A percentile compares a stretch with the other conserved stretches of the same genome.
Conservation (phyloP, 2,888 invertebrate species). For the Abrostola tripartita region DNA sequence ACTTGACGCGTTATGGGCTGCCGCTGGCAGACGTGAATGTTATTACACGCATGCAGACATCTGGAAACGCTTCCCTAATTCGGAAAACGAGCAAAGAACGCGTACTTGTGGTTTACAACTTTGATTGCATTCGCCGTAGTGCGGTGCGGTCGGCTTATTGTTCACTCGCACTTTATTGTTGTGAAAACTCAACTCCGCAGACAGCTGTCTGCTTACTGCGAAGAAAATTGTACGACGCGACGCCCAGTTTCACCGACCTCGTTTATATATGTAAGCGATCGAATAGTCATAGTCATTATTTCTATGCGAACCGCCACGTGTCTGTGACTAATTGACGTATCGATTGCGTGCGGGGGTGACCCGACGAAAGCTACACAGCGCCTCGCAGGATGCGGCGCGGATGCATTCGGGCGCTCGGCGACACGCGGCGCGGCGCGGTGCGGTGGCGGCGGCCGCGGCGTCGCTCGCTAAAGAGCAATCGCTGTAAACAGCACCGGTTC, state of each 20-base stretch:
- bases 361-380: conserved; percentile 20
- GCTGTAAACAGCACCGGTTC: conserved; percentile 69
- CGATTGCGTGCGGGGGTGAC: conserved; percentile 46
- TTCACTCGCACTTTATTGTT: conserved; percentile 66
- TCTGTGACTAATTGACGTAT: conserved; percentile 72
- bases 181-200: conserved; percentile 62
- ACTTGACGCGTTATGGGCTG: conserved; percentile 52
- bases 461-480: conserved; percentile 26
- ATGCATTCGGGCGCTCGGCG: conserved; percentile 20
- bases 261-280: conserved; percentile 62
- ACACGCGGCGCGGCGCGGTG: background rate
- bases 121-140: conserved; percentile 57
- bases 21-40: conserved; percentile 40
- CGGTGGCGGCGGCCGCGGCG: conserved; percentile 6
- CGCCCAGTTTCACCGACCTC: conserved; percentile 68
- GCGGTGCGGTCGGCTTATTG: conserved; percentile 61
- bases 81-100: conserved; percentile 50
- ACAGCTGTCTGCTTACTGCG: conserved; percentile 61
- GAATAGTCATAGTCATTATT: conserved; percentile 65
- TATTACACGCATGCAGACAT: conserved; percentile 27
- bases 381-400: conserved; percentile 29
- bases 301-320: conserved; percentile 74
- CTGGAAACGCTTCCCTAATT: conserved; percentile 52
- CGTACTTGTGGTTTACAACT: conserved; percentile 57
- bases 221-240: conserved; percentile 63